Conservation (phyloP, 1,140 invertebrate genomes). For the Zaprionus ornatus region DNA sequence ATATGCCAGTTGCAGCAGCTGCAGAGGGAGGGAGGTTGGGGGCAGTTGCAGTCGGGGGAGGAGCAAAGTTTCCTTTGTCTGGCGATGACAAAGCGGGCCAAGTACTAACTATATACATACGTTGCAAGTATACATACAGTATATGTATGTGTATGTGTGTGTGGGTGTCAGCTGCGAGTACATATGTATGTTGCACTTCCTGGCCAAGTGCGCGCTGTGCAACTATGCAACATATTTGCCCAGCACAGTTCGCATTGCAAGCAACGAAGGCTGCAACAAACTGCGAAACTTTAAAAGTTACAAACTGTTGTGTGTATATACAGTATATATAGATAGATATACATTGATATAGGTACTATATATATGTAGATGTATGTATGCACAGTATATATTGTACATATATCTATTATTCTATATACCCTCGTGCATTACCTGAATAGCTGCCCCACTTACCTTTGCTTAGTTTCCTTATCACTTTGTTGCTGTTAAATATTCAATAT, state of each 20-base stretch:
- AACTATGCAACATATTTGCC: not conserved
- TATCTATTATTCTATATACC: no score
- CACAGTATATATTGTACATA: no score
- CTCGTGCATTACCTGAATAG: no score
- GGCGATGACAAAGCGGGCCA: conserved; percentile 9
- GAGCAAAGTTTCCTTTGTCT: conserved; percentile 31
- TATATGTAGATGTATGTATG: not conserved
- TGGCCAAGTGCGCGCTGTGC: conserved; percentile 26
- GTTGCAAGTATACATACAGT: not conserved
- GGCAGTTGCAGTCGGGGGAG: not conserved
- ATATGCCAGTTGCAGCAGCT: conserved; percentile 64
- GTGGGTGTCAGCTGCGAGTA: not conserved
- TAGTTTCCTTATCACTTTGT: no score
- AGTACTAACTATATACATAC: not conserved
- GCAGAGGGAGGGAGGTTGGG: not conserved
- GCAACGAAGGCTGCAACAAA: conserved; percentile 13
- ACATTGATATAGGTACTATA: no score
- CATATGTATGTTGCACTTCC: conserved; percentile 33
- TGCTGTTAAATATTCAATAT: no score
- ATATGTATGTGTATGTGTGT: not conserved
- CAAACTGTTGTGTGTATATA: not conserved
- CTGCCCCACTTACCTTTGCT: no score
- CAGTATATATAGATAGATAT: no score
- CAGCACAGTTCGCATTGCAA: conserved; percentile 8
- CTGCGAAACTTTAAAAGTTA: conserved; percentile 17